Evolutionary conservation across 2,113 vertebrate species (phyloP).

Genomic region (Manacus vitellinus): DNA sequence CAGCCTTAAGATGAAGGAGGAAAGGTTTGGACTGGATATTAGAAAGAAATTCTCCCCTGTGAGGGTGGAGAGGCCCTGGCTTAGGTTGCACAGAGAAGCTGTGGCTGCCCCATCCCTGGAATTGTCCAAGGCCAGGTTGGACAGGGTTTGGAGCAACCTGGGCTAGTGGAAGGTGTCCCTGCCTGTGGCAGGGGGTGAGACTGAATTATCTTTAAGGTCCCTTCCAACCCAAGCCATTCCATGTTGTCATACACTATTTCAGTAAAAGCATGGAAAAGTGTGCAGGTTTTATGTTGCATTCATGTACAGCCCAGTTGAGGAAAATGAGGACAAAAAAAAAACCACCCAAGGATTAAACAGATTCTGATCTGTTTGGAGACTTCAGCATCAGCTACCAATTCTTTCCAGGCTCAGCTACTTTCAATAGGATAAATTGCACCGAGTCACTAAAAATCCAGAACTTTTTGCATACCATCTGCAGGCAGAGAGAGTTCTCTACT

Average conservation of each 20-base stretch:
- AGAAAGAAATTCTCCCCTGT: too few relatives aligned
- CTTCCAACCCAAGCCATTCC: not conserved
- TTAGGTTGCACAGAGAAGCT: not conserved
- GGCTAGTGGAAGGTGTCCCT: not conserved
- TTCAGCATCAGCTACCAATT: not conserved
- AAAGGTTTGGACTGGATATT: not conserved
- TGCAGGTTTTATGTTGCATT: not conserved
- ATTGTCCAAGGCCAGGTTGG: not conserved
- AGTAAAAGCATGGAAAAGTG: accelerated
- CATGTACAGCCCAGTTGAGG: not conserved
- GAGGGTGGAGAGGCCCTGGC: accelerated
- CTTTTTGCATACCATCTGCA: conserved; percentile 27
- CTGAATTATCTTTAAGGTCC: not conserved
- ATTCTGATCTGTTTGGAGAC: not conserved
- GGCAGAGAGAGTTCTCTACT: not conserved
- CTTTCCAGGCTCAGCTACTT: conserved; percentile 25
- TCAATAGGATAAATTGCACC: not conserved
- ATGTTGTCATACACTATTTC: not conserved
- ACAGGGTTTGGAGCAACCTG: accelerated
- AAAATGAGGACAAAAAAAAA: not conserved
- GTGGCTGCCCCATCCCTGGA: not conserved
- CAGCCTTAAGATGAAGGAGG: not conserved
- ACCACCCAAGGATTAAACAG: not conserved
- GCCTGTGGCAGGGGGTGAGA: not conserved
- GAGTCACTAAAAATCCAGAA: not conserved